Conservation (phyloP, 2,113 vertebrate genomes). For the Psilopsiagon aymara region DNA sequence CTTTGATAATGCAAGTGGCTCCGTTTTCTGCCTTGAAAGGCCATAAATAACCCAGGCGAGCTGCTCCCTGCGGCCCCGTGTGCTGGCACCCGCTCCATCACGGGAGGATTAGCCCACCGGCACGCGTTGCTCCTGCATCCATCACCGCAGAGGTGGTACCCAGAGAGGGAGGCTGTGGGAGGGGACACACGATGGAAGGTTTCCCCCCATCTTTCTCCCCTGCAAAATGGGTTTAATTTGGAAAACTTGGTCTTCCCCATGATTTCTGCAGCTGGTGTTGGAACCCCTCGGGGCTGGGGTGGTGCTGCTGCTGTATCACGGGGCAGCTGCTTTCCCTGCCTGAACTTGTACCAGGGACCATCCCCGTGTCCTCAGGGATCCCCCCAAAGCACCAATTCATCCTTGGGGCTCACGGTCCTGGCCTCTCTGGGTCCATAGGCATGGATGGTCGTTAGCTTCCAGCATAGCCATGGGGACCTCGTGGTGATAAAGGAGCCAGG, state of each 20-base stretch:
- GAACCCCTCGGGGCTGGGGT: background rate
- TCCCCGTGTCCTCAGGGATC: fast-evolving
- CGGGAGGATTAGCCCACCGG: fast-evolving
- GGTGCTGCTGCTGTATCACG: background rate
- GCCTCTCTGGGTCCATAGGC: background rate
- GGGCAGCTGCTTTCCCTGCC: background rate
- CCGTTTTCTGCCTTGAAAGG: background rate
- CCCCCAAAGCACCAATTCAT: fast-evolving
- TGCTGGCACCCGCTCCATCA: fast-evolving
- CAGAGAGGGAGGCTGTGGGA: fast-evolving
- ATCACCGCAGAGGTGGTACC: fast-evolving
- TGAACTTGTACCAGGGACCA: fast-evolving
- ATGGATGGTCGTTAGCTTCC: background rate
- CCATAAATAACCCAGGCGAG: background rate
- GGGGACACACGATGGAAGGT: fast-evolving
- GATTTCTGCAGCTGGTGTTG: background rate
- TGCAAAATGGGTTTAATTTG: background rate
- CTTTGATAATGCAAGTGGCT: background rate
- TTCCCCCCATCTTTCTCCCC: background rate
- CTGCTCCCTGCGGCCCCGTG: background rate
- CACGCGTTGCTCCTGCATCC: fast-evolving
- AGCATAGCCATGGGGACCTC: background rate
- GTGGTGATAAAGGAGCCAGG: background rate
- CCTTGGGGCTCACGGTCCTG: fast-evolving
- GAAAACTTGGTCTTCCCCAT: background rate